These are phyloP conservation scores for Keiferia lycopersicella DNA, from an alignment of 2,888 invertebrate genomes.

Conservation along the genomic window DNA sequence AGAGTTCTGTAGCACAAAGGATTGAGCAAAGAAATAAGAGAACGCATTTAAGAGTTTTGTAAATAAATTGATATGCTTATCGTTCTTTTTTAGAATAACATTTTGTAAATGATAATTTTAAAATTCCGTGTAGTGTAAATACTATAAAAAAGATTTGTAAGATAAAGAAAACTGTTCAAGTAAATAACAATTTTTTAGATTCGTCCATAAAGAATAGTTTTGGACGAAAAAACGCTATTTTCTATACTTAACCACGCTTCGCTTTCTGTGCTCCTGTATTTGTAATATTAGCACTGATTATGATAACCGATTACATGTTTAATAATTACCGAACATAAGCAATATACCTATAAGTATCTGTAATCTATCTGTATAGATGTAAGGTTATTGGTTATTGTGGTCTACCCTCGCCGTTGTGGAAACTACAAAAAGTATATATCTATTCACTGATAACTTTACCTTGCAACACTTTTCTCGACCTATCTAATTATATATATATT, in stretches of 20 bases:
- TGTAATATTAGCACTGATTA: constrained; percentile 14
- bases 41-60: constrained; percentile 73
- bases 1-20: constrained; percentile 42
- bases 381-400: constrained; percentile 13
- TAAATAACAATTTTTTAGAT: background rate
- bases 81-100: constrained; percentile 58
- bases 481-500: no score
- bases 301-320: constrained; percentile 67
- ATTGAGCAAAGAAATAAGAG: constrained; percentile 34
- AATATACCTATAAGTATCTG: constrained; percentile 47
- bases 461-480: no score
- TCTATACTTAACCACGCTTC: background rate
- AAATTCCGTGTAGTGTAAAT: constrained; percentile 51
- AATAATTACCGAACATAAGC: constrained; percentile 41
- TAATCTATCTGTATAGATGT: constrained; percentile 8
- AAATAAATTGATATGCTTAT: constrained; percentile 80
- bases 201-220: background rate
- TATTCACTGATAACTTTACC: no score
- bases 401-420: background rate
- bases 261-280: constrained; percentile 13
- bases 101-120: constrained; percentile 64
- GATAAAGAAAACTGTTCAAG: constrained; percentile 6
- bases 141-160: constrained; percentile 8
- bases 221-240: background rate
- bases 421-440: no score